These are phyloP conservation scores for Ciconia maguari DNA, from an alignment of 2,113 vertebrate species.

Conservation along the genomic window DNA sequence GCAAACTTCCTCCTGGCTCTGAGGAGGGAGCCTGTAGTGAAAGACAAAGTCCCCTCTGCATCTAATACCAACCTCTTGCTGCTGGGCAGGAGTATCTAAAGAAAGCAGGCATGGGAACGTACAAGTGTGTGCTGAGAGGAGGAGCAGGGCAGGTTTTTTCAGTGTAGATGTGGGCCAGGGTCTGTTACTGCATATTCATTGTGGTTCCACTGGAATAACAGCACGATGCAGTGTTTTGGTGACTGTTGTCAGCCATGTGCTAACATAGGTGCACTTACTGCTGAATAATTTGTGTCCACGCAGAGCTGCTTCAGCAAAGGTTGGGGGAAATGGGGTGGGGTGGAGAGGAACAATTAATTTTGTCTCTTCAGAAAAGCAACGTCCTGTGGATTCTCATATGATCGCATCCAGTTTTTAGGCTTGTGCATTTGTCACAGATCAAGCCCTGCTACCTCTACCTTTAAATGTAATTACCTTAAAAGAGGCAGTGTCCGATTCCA, in stretches of 20 bases:
- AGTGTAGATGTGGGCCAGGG: background rate
- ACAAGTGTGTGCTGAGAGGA: background rate
- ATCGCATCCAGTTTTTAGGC: background rate
- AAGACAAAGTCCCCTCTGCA: background rate
- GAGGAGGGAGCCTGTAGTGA: background rate
- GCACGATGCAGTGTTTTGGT: background rate
- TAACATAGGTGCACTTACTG: background rate
- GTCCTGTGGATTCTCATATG: background rate
- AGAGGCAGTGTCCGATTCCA: background rate
- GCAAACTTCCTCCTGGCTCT: background rate
- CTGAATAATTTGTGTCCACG: accelerated
- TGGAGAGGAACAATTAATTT: background rate
- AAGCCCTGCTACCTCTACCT: background rate
- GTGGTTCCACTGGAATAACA: background rate
- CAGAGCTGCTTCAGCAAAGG: background rate
- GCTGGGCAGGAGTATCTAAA: background rate
- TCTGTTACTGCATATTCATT: background rate
- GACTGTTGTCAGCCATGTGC: background rate
- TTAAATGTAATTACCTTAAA: background rate
- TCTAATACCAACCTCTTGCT: background rate
- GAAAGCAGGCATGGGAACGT: background rate
- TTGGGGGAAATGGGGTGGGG: background rate
- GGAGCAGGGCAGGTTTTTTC: background rate
- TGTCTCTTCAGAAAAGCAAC: background rate
- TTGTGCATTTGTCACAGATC: background rate